Evolutionary conservation across 2,113 vertebrate genomes (phyloP).

Genomic region (Hucho hucho): DNA sequence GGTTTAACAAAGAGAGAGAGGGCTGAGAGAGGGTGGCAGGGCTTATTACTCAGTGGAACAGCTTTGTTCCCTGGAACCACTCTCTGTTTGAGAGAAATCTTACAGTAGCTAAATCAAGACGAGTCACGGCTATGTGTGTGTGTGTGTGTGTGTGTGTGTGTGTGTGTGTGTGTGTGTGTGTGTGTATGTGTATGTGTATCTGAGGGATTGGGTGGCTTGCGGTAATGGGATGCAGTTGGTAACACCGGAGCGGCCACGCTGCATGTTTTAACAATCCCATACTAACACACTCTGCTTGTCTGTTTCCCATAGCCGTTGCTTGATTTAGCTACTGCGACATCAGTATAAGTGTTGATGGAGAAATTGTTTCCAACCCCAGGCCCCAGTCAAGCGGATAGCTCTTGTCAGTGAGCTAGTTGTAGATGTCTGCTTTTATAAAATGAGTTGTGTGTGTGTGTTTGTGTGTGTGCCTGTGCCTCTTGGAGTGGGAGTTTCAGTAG

Average conservation of each 20-base stretch:
- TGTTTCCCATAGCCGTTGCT: too few relatives aligned
- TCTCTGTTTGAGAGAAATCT: conserved; percentile 64
- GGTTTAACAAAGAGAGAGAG: conserved; percentile 52
- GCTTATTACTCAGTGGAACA: neutral
- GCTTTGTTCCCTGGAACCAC: conserved; percentile 49
- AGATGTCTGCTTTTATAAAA: too few relatives aligned
- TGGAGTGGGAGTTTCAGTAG: too few relatives aligned
- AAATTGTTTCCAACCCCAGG: too few relatives aligned
- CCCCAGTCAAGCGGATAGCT: too few relatives aligned
- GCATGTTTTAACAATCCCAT: neutral
- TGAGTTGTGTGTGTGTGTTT: too few relatives aligned
- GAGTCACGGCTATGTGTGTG: conserved; percentile 29
- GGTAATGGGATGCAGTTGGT: conserved; percentile 1
- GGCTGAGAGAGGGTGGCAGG: conserved; percentile 13
- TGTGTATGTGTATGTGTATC: neutral
- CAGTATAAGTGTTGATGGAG: too few relatives aligned
- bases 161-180: conserved; percentile 12
- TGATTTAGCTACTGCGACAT: too few relatives aligned
- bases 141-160: neutral
- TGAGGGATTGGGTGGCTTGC: neutral
- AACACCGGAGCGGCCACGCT: neutral
- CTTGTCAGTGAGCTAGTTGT: too few relatives aligned
- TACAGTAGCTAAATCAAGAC: conserved; percentile 67
- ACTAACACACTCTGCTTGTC: too few relatives aligned
- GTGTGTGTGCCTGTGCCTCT: too few relatives aligned